Evolutionary conservation across 1,140 invertebrate species (phyloP).

Genomic region (Vollenhovia emeryi): DNA sequence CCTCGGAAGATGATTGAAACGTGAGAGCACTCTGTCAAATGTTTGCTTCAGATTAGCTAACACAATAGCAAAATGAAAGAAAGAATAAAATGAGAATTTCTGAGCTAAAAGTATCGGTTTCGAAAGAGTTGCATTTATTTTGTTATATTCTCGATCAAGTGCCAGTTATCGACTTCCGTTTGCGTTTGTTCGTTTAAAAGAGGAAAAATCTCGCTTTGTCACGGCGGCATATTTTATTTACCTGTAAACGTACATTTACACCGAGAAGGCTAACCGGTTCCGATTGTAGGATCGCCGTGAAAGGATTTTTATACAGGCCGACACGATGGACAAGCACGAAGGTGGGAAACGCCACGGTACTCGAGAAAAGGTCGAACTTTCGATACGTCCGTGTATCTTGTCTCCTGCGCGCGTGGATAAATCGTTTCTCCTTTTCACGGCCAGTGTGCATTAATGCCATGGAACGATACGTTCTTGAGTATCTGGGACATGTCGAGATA

Average conservation of each 20-base stretch:
- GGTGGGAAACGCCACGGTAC: neutral
- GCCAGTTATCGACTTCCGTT: neutral
- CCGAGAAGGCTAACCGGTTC: constrained; percentile 42
- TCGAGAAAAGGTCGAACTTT: constrained; percentile 38
- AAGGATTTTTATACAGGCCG: constrained; percentile 26
- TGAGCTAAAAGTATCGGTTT: neutral
- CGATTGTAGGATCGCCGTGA: constrained; percentile 12
- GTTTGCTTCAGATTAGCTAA: neutral
- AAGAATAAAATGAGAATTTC: neutral
- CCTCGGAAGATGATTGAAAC: neutral
- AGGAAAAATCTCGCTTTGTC: neutral
- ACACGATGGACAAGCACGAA: neutral
- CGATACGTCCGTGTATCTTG: neutral
- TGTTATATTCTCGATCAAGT: neutral
- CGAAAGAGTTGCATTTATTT: neutral
- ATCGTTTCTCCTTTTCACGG: constrained; percentile 14
- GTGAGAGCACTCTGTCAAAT: no score
- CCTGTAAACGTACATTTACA: constrained; percentile 15
- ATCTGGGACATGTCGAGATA: constrained; percentile 8
- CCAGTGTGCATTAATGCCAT: neutral
- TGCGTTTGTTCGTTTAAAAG: neutral
- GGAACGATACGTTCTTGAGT: constrained; percentile 11
- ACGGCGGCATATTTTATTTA: neutral
- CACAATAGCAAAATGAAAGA: neutral
- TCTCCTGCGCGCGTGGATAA: neutral